Base-by-base conservation (phyloP, 2,113 vertebrate species). In the Plectropomus leopardus region DNA sequence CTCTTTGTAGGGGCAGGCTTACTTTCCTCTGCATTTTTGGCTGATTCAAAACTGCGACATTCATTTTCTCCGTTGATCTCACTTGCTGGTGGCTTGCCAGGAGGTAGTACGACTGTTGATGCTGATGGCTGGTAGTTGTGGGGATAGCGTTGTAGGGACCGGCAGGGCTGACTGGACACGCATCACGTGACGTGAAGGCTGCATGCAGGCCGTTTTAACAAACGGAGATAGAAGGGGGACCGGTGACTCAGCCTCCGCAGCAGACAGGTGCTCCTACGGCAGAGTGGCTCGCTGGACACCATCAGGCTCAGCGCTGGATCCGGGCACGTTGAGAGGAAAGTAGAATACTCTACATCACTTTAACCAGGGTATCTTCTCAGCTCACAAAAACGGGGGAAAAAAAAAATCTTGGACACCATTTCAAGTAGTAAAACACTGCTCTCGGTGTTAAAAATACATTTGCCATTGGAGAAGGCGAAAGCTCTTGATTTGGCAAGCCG, bases 31-130 rank as follows among this genome's bases (percentile, higher is more conserved):
- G 85, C 60, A 26, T 83, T 84, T 90, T 83, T 87, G 85, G 87
- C 50, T 63, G 84, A 87, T 84, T 91, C 66, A 83, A 84, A 88
- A 86, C 64, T 76, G 85, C 75, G 42, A 86, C 79, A 83, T 82
- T 89, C 83, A 78, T 81, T 85, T 84, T 78, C 89, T 78, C 80
- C 14, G 79, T 50, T 42, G 81, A 74, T 80, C 73, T 82, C 59
- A 2, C 86, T n/a, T 85, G 91, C 89, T 86, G 90, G 89, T 89
- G 86, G 84, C 76, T 88, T 74, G 88, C 81, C 82, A 64, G 80
- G 84, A 86, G 88, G 89, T 83, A 75, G 83, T 60, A 36, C 28
- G 72, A 75, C 82, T 61, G 90, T 40, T n/a, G 88, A 77, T 54
- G 85, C 44, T 13, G 85, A 69, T 55, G 82, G 72, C 72, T 77